Evolutionary conservation across 2,888 invertebrate species (phyloP).

Genomic region (Sinodicranocentrus sp.): DNA sequence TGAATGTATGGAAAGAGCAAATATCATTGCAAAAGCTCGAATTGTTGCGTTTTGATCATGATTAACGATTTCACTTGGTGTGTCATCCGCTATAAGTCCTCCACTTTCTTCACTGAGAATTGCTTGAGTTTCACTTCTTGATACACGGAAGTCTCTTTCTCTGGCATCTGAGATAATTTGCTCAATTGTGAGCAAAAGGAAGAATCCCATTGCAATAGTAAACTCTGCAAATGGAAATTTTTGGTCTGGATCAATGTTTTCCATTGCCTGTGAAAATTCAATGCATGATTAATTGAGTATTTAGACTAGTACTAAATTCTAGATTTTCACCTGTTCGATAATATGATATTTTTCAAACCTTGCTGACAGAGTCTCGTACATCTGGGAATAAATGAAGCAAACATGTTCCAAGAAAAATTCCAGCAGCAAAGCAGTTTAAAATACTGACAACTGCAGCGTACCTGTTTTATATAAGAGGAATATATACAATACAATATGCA

Average conservation of each 20-base stretch:
- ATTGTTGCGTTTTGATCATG: constrained; percentile 71
- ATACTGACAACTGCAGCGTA: constrained; percentile 72
- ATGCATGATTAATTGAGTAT: not conserved
- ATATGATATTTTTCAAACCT: constrained; percentile 50
- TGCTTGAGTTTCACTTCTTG: constrained; percentile 51
- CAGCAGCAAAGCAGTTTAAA: constrained; percentile 75
- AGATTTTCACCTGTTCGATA: not conserved
- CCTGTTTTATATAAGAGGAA: constrained; percentile 44
- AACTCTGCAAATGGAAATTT: constrained; percentile 72
- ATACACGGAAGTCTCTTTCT: constrained; percentile 62
- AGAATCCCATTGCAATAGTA: constrained; percentile 74
- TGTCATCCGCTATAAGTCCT: constrained; percentile 10
- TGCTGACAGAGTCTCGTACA: constrained; percentile 69
- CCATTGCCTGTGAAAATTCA: constrained; percentile 69
- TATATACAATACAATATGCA: too few relatives aligned
- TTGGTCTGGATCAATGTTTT: constrained; percentile 66
- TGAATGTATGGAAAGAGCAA: constrained; percentile 74
- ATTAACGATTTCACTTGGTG: constrained; percentile 66
- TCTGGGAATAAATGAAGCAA: constrained; percentile 75
- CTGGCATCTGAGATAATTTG: constrained; percentile 75
- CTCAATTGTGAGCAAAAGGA: constrained; percentile 74
- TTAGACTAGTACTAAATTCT: not conserved
- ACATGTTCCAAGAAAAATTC: constrained; percentile 75
- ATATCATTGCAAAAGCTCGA: constrained; percentile 73
- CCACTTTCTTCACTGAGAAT: constrained; percentile 44